Evolutionary conservation across 1,140 invertebrate genomes (phyloP).

Genomic region (Caenorhabditis brenneri): DNA sequence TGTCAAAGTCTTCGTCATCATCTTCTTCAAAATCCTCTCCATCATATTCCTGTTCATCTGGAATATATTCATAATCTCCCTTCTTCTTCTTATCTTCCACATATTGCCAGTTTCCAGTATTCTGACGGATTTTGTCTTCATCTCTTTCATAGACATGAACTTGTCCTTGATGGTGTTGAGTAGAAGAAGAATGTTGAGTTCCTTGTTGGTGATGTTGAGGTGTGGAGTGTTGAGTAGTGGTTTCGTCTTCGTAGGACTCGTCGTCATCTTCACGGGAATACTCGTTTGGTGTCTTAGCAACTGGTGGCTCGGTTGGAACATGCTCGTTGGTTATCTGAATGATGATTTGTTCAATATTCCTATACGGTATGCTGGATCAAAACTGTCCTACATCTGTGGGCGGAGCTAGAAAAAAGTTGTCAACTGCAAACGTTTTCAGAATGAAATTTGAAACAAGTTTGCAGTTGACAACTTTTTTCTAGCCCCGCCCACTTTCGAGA

Average conservation of each 20-base stretch:
- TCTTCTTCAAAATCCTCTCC: slow-evolving; percentile 50
- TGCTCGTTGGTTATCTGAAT: slow-evolving; percentile 69
- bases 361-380: too few relatives aligned
- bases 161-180: neutral
- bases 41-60: slow-evolving; percentile 45
- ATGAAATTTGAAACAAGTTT: too few relatives aligned
- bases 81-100: slow-evolving; percentile 41
- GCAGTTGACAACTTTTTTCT: too few relatives aligned
- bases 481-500: too few relatives aligned
- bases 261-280: slow-evolving; percentile 41
- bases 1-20: slow-evolving; percentile 44
- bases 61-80: slow-evolving; percentile 53
- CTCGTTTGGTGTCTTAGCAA: slow-evolving; percentile 30
- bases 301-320: slow-evolving; percentile 60
- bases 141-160: slow-evolving; percentile 5
- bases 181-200: neutral
- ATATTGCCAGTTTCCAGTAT: slow-evolving; percentile 39
- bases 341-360: too few relatives aligned
- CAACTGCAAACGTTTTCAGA: too few relatives aligned
- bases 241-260: slow-evolving; percentile 42
- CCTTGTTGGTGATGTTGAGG: neutral
- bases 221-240: neutral
- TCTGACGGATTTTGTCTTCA: neutral
- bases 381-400: too few relatives aligned
- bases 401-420: too few relatives aligned